Evolutionary conservation across 2,797 vertebrate genomes (phyloP).

Genomic region (Centroberyx gerrardi): DNA sequence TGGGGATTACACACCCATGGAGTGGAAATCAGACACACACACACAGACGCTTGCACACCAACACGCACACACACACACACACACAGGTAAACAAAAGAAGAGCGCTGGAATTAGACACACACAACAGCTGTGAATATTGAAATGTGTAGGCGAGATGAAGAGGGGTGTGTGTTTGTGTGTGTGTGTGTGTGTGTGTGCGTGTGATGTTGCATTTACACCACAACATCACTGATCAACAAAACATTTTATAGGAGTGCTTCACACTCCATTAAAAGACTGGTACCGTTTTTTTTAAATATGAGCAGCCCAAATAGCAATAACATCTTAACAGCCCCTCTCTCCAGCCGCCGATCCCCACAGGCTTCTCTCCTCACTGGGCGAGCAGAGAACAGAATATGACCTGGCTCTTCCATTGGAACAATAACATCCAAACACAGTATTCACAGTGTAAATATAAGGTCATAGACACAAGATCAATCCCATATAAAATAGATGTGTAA

Average conservation of each 20-base stretch:
- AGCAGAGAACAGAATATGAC: constrained; percentile 45
- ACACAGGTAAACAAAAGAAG: constrained; percentile 23
- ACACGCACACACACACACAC: constrained; percentile 3
- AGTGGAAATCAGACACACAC: constrained; percentile 11
- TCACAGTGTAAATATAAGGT: constrained; percentile 18
- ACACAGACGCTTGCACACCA: constrained; percentile 35
- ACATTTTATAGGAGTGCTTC: constrained; percentile 63
- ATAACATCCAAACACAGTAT: constrained; percentile 25
- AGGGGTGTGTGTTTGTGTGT: background rate
- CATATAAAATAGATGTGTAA: constrained; percentile 17
- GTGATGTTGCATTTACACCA: constrained; percentile 50
- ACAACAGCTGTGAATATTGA: constrained; percentile 14
- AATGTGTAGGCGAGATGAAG: constrained; percentile 12
- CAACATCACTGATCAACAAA: constrained; percentile 60
- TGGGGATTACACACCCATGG: constrained; percentile 41
- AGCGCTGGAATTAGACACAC: background rate
- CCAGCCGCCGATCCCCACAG: constrained; percentile 24
- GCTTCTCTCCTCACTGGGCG: constrained; percentile 10
- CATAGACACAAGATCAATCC: constrained; percentile 49
- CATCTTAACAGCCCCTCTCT: constrained; percentile 54
- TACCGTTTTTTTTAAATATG: constrained; percentile 42
- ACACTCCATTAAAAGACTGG: constrained; percentile 65
- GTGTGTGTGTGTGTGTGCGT: constrained; percentile 25
- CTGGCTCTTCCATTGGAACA: constrained; percentile 12
- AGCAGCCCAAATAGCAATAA: constrained; percentile 55